phyloP scores from a whole-genome alignment of 2,888 invertebrate genomes.

The Temnothorax ravouxi region DNA sequence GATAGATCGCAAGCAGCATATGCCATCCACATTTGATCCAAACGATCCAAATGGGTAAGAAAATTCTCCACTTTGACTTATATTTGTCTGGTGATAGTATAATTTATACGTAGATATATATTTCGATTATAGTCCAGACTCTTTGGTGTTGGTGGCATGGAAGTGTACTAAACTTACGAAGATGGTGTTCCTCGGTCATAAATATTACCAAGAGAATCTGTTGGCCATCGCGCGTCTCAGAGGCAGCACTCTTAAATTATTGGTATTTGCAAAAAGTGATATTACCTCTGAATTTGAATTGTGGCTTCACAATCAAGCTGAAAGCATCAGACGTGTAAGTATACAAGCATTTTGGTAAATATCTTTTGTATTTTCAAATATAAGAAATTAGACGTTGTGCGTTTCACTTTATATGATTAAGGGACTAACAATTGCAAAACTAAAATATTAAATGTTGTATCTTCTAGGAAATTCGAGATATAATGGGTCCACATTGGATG shows the following conservation, averaged over 20 bases:
- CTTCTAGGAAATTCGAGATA: slow-evolving; percentile 88
- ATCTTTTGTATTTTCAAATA: neutral
- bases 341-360: neutral
- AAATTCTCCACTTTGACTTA: slow-evolving; percentile 9
- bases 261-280: slow-evolving; percentile 88
- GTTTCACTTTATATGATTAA: neutral
- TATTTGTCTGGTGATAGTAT: neutral
- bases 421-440: neutral
- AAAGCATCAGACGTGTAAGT: slow-evolving; percentile 80
- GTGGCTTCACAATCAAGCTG: slow-evolving; percentile 68
- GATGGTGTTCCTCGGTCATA: slow-evolving; percentile 88
- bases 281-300: slow-evolving; percentile 80
- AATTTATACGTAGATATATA: neutral
- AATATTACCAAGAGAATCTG: slow-evolving; percentile 89
- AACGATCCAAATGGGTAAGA: slow-evolving; percentile 78
- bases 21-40: slow-evolving; percentile 76
- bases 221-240: slow-evolving; percentile 90
- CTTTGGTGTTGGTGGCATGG: slow-evolving; percentile 90
- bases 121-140: slow-evolving; percentile 86
- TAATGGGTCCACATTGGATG: slow-evolving; percentile 88
- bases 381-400: neutral
- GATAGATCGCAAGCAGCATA: slow-evolving; percentile 75
- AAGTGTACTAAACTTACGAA: slow-evolving; percentile 88
- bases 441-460: slow-evolving; percentile 27
- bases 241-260: slow-evolving; percentile 87